phyloP scores from a whole-genome alignment of 2,888 invertebrate species.

The Pelosia muscerda region DNA sequence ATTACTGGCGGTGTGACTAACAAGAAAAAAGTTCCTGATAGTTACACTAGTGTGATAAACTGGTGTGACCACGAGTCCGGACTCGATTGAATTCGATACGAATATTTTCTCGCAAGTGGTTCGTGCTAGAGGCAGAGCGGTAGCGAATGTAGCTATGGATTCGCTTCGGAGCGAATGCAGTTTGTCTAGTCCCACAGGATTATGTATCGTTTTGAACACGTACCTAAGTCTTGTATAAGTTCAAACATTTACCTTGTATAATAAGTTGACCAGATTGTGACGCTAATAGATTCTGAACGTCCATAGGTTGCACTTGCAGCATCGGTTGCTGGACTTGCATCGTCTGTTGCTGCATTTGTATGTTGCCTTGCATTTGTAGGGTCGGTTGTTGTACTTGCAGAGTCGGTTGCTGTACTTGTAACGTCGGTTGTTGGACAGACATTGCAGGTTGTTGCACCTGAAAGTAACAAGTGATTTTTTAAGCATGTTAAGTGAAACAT shows the following conservation, averaged over 20 bases:
- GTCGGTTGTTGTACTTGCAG: conserved; percentile 42
- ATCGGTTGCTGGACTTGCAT: conserved; percentile 68
- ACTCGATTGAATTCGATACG: no score
- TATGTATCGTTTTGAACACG: no score
- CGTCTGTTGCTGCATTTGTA: conserved; percentile 59
- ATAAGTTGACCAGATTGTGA: conserved; percentile 82
- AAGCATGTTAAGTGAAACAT: not conserved
- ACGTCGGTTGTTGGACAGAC: conserved; percentile 66
- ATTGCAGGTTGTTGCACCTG: conserved; percentile 62
- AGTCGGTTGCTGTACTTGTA: conserved; percentile 74
- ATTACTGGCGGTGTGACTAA: no score
- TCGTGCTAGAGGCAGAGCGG: no score
- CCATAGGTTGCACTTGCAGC: conserved; percentile 83
- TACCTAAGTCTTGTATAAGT: not conserved
- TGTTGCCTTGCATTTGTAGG: conserved; percentile 41
- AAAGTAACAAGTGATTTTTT: not conserved
- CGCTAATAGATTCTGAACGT: conserved; percentile 78
- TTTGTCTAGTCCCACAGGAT: no score
- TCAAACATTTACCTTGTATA: conserved; percentile 70
- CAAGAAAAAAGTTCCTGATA: no score
- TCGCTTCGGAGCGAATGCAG: no score
- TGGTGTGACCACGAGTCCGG: no score
- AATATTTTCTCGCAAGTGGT: no score
- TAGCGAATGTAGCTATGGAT: no score
- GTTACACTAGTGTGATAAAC: no score